A percentile compares a stretch with the other conserved stretches of the same genome.
phyloP scores from a whole-genome alignment of 1,140 invertebrate genomes.

The Drosophila prosaltans region DNA sequence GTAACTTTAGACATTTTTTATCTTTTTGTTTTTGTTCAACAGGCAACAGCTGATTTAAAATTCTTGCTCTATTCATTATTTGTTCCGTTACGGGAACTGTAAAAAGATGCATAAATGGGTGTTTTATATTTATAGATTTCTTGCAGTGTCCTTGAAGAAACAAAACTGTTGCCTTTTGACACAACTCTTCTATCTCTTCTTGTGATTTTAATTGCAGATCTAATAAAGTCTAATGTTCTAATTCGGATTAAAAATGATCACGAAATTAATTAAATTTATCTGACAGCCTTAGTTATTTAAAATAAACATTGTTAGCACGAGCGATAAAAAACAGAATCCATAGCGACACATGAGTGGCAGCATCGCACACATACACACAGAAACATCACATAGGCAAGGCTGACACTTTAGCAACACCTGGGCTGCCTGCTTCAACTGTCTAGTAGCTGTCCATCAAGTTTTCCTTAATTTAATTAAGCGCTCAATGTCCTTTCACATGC shows the following conservation, averaged over 20 bases:
- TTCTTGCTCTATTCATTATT: neutral
- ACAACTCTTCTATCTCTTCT: constrained; percentile 51
- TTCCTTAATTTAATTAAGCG: constrained; percentile 80
- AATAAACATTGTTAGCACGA: constrained; percentile 31
- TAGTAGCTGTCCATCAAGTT: constrained; percentile 79
- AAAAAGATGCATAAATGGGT: constrained; percentile 51
- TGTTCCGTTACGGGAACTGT: neutral
- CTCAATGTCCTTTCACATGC: constrained; percentile 73
- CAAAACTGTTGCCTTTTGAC: constrained; percentile 51
- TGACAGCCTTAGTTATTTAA: neutral
- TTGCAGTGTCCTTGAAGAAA: constrained; percentile 69
- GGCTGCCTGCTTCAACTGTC: constrained; percentile 44
- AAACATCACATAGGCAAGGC: constrained; percentile 29
- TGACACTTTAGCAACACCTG: constrained; percentile 73
- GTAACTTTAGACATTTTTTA: constrained; percentile 27
- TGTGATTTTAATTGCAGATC: constrained; percentile 52
- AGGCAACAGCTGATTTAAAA: constrained; percentile 73
- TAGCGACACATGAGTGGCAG: constrained; percentile 66
- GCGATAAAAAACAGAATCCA: constrained; percentile 40
- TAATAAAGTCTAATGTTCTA: no score
- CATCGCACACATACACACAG: constrained; percentile 38
- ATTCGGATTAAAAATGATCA: no score
- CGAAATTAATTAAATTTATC: neutral
- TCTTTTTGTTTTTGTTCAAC: constrained; percentile 24
- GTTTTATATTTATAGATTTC: constrained; percentile 80